Evolutionary conservation across 2,888 invertebrate genomes (phyloP).

Genomic region (Ceraclea dissimilis): DNA sequence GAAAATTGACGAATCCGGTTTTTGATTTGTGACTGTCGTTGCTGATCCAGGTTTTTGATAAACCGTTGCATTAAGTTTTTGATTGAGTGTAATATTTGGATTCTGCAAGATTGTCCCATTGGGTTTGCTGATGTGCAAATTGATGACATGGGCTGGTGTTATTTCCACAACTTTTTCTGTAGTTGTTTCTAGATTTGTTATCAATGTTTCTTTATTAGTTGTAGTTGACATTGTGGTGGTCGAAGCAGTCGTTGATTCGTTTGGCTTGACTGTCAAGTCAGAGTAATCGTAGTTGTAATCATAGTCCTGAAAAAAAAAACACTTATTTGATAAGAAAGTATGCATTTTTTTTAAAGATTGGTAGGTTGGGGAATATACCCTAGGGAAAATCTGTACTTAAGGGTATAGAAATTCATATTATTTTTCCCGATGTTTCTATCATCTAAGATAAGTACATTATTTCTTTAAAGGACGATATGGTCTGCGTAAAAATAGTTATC

Average conservation of each 20-base stretch:
- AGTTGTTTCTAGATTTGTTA: conserved; percentile 8
- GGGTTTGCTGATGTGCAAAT: not conserved
- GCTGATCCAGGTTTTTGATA: not conserved
- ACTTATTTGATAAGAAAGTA: not conserved
- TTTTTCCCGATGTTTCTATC: no score
- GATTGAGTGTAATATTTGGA: not conserved
- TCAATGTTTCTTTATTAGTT: not conserved
- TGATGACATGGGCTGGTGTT: conserved; percentile 10
- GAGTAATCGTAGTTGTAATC: conserved; percentile 68
- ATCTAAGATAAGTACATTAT: no score
- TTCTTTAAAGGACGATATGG: no score
- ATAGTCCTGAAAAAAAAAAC: conserved; percentile 51
- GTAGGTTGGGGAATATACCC: no score
- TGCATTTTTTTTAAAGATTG: no score
- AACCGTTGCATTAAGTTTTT: conserved; percentile 1
- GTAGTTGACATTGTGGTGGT: conserved; percentile 9
- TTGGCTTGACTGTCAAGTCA: conserved; percentile 63
- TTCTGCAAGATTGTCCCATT: not conserved
- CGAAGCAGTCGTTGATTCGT: conserved; percentile 27
- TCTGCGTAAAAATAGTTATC: no score
- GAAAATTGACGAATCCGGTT: not conserved
- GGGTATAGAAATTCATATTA: no score
- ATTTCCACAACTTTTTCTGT: conserved; percentile 23
- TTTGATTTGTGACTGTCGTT: not conserved
- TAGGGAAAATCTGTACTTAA: no score